Evolutionary conservation across 1,140 invertebrate species (phyloP).

Genomic region (Caenorhabditis inopinata): DNA sequence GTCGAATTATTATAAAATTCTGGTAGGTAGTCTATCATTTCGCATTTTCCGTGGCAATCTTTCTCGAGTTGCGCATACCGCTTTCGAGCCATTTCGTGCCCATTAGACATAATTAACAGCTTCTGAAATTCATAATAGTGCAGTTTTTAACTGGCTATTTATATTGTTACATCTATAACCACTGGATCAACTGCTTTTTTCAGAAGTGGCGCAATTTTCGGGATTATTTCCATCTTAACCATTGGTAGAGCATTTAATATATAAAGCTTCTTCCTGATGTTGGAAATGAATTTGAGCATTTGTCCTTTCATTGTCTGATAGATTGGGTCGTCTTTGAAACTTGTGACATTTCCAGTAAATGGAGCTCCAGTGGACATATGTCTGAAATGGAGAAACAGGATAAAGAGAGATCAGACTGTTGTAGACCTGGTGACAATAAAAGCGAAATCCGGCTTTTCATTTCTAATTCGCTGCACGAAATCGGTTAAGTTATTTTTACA

Average conservation of each 20-base stretch:
- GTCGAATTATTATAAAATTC: not conserved
- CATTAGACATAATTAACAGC: too few relatives aligned
- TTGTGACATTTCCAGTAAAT: not conserved
- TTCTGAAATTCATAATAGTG: too few relatives aligned
- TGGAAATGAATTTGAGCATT: not conserved
- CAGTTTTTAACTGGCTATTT: too few relatives aligned
- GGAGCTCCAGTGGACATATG: not conserved
- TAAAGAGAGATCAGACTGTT: too few relatives aligned
- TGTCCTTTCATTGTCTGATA: slow-evolving; percentile 3
- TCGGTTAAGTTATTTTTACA: not conserved
- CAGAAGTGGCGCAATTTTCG: not conserved
- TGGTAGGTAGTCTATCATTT: not conserved
- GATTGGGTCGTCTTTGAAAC: not conserved
- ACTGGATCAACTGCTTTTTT: not conserved
- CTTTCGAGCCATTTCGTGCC: not conserved
- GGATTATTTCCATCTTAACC: not conserved
- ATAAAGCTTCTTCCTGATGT: not conserved
- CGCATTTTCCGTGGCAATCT: slow-evolving; percentile 1
- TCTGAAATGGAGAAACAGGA: not conserved
- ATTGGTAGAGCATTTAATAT: not conserved
- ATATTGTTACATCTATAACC: not conserved
- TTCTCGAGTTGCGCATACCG: not conserved
- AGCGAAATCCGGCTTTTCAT: slow-evolving; percentile 8
- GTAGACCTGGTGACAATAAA: not conserved
- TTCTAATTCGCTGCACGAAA: not conserved